Base-by-base conservation (phyloP, 53 echinoderm and acorn worm species). In the Hippasteria phrygiana region DNA sequence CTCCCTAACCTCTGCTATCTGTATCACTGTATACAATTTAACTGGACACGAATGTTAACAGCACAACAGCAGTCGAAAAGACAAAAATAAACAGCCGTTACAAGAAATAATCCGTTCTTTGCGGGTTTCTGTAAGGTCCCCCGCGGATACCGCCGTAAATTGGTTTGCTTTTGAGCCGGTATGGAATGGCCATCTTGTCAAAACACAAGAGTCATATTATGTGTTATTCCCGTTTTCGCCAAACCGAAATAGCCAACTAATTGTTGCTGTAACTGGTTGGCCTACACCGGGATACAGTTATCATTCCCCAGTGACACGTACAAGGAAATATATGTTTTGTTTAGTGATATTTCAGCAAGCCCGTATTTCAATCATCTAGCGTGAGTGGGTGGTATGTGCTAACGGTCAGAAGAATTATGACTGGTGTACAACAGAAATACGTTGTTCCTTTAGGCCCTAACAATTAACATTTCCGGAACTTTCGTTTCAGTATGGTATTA, bases 381-480 rank as follows among this genome's bases (percentile, higher is more conserved):
- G 14, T 48, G 48, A 36, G 17, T 10, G 3, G 36, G 33, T 36
- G 37, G 27, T 67, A 35, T 36, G 34, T 67, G 22, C 2, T 20
- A 67, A 33, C 9, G 32, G 59, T 67, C 69, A 1, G 17, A 65
- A 67, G 69, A 67, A 31, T 67, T 67, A 67, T 33, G 69, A 36
- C 36, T 36, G 7, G 36, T 34, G 69, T 67, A 29, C 10, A 32
- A 32, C 29, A 67, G 27, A 67, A 9, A 28, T 35, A 28, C 34
- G 12, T 10, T 26, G 35, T 33, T 67, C 69, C 34, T 34, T 67
- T 5, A n/a, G n/a, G n/a, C n/a, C n/a, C n/a, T n/a, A 1, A 14
- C 69, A 67, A 36, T 35, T 67, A 34, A 67, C 34, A 33, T 67
- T 67, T 0, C 34, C 1, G 18, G 16, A 20, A 11, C 14, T 67